These are phyloP conservation scores for Yponomeuta sedellus DNA, from an alignment of 2,888 invertebrate genomes.

Conservation along the genomic window DNA sequence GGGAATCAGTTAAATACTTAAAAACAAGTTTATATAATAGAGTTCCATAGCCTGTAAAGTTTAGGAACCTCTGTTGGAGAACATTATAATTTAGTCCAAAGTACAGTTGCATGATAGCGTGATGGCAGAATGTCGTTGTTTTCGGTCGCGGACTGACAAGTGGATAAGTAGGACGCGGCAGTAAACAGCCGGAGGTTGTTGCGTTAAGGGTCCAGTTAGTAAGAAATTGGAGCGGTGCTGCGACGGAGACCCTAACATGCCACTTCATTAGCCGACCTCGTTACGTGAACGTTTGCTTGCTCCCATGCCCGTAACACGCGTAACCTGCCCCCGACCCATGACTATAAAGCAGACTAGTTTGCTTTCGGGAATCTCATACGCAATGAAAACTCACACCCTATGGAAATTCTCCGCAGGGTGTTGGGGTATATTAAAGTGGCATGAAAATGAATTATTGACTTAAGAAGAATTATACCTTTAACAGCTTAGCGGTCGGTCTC, in stretches of 20 bases:
- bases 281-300: slow-evolving; percentile 28
- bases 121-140: not conserved
- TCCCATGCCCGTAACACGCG: not conserved
- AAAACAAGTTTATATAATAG: no score
- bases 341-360: not conserved
- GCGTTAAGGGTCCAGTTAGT: slow-evolving; percentile 56
- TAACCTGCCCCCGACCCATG: not conserved
- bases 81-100: not conserved
- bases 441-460: slow-evolving; percentile 68
- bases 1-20: no score
- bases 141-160: not conserved
- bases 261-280: slow-evolving; percentile 62
- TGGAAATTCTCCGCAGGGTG: not conserved
- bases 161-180: slow-evolving; percentile 23
- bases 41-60: no score
- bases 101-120: slow-evolving; percentile 25
- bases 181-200: slow-evolving; percentile 48
- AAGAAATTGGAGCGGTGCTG: slow-evolving; percentile 51
- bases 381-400: not conserved
- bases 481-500: slow-evolving; percentile 44
- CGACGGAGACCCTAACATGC: slow-evolving; percentile 53
- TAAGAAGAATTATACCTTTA: slow-evolving; percentile 55
- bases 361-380: not conserved
- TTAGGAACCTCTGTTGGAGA: not conserved
- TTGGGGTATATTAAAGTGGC: slow-evolving; percentile 53